phyloP scores from a whole-genome alignment of 2,113 vertebrate species.

The Clarias gariepinus region DNA sequence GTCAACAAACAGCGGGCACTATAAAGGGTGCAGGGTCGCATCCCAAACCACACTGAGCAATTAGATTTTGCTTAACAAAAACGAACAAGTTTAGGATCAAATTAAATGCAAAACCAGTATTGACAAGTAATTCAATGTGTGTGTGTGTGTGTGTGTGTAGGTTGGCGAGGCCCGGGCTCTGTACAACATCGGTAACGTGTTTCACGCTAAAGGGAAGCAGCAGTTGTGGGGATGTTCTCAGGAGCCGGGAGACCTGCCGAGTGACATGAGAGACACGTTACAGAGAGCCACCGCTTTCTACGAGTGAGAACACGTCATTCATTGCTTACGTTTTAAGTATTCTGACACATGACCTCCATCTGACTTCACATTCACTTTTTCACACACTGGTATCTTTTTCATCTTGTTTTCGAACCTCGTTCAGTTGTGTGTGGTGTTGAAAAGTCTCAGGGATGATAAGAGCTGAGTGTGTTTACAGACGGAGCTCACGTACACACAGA shows the following conservation, averaged over 20 bases:
- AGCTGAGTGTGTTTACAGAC: background rate
- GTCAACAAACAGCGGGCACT: background rate
- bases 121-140: background rate
- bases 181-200: slow-evolving; percentile 95
- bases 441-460: background rate
- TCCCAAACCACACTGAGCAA: background rate
- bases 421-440: background rate
- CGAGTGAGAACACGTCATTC: slow-evolving; percentile 74
- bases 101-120: background rate
- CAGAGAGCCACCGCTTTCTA: slow-evolving; percentile 90
- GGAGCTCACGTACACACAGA: background rate
- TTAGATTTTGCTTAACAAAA: background rate
- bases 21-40: background rate
- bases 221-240: slow-evolving; percentile 83
- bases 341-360: background rate
- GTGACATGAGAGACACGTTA: slow-evolving; percentile 83
- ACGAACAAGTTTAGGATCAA: background rate
- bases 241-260: slow-evolving; percentile 83
- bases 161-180: slow-evolving; percentile 92
- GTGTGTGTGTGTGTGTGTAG: slow-evolving; percentile 61
- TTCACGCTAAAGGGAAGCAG: slow-evolving; percentile 95
- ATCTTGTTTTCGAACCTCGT: background rate
- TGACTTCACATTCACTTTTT: background rate
- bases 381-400: background rate
- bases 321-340: background rate